phyloP scores from a whole-genome alignment of 2,888 invertebrate genomes.

The Mayetiola destructor region DNA sequence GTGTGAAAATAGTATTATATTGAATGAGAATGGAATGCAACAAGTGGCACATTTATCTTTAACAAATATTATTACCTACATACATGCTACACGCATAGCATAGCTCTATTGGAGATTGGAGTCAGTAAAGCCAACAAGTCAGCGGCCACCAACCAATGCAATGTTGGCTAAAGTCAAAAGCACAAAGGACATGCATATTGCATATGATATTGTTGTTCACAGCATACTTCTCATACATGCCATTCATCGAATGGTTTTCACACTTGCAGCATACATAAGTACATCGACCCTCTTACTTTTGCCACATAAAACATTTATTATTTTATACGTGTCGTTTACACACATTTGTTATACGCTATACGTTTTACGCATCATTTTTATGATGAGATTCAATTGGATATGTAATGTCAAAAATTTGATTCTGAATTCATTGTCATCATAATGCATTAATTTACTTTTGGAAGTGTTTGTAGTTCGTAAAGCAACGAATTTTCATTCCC shows the following conservation, averaged over 20 bases:
- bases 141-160: too few species aligned
- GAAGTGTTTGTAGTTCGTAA: too few species aligned
- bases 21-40: neutral
- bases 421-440: too few species aligned
- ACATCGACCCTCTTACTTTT: neutral
- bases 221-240: neutral
- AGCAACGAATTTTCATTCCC: too few species aligned
- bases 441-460: too few species aligned
- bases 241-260: slow-evolving; percentile 1
- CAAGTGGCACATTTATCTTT: slow-evolving; percentile 10
- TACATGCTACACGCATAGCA: slow-evolving; percentile 9
- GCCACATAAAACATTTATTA: slow-evolving; percentile 5
- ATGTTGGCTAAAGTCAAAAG: too few species aligned
- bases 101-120: too few species aligned
- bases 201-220: neutral
- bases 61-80: slow-evolving; percentile 5
- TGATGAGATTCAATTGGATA: slow-evolving; percentile 5
- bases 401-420: slow-evolving; percentile 7
- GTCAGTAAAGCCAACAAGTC: neutral
- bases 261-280: neutral
- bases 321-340: too few species aligned
- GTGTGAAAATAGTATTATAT: too few species aligned
- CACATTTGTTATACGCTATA: too few species aligned
- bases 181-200: neutral
- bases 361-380: slow-evolving; percentile 4